These are phyloP conservation scores for Cassiopea andromeda DNA, from an alignment of 30 jellyfish, hydroid and myxozoan species.

Conservation along the genomic window DNA sequence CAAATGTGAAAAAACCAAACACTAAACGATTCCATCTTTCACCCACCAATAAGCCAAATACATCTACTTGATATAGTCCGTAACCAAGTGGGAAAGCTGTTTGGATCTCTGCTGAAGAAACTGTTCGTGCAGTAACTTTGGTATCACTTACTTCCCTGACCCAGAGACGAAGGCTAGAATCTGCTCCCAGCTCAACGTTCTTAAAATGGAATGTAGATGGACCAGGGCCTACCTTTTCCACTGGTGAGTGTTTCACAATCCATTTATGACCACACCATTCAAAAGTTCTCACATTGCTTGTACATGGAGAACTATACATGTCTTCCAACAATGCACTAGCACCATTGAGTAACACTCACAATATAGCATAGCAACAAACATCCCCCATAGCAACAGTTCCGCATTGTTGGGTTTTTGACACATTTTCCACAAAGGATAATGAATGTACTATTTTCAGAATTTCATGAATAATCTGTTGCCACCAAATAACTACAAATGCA, in stretches of 20 bases:
- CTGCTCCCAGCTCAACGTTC: conserved; percentile 46
- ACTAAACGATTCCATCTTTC: conserved; percentile 48
- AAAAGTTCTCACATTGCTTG: not conserved
- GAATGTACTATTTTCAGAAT: no score
- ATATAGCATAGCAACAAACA: no score
- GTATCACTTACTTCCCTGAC: not conserved
- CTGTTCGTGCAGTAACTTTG: not conserved
- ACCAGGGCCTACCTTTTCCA: conserved; percentile 67
- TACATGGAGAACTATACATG: not conserved
- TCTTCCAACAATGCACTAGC: not conserved
- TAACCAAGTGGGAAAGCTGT: conserved; percentile 39
- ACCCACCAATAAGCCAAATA: conserved; percentile 28
- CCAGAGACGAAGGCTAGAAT: conserved; percentile 49
- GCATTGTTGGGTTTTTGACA: no score
- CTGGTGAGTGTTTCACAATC: conserved; percentile 30
- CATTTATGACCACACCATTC: conserved; percentile 52
- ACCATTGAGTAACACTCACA: not conserved
- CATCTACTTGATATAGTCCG: conserved; percentile 53
- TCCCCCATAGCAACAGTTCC: no score
- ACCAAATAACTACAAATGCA: no score
- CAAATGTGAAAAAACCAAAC: conserved; percentile 48
- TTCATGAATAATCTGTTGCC: no score
- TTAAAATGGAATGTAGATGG: conserved; percentile 33
- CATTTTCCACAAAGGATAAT: no score
- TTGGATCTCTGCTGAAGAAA: conserved; percentile 55